Evolutionary conservation across 2,888 invertebrate genomes (phyloP), one percentile per base, ranked within the genome.

Genomic region (Zootermopsis nevadensis): DNA sequence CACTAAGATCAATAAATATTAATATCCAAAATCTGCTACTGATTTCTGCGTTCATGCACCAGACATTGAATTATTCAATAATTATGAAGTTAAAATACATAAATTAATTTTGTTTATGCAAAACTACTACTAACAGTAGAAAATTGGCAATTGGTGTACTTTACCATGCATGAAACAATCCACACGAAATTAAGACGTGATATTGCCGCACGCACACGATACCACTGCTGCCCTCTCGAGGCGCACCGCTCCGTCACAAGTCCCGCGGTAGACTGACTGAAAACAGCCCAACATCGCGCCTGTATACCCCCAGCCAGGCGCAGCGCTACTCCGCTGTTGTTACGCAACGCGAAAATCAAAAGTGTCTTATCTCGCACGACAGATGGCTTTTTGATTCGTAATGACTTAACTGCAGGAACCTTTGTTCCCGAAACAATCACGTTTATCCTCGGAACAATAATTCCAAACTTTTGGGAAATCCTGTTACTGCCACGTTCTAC

Each of bases 121-220:
- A 6, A 55, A 19, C 12, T 22, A 55, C 24, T n/a, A 55, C 55
- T 19, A 27, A n/a, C n/a, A n/a, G n/a, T n/a, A n/a, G n/a, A n/a
- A n/a, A n/a, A n/a, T n/a, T 60, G 27, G 6, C 27, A 10, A 10
- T 27, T 60, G 27, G n/a, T 60, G 8, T 60, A 60, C 60, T 60
- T 60, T 60, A 60, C 60, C 60, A 60, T 60, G n/a, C 27, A 27
- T 60, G 60, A n/a, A 60, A 60, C 60, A 60, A 60, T 27, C 27
- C 60, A 60, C 60, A 60, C 60, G 60, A 27, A 60, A 60, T 6
- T n/a, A 60, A 19, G 60, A n/a, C 60, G 60, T 27, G 27, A 27
- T 27, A 27, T 27, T n/a, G 31, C 66, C 4, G 69, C 30, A 69
- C 33, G 15, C 69, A 33, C 69, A 66, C 66, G 8, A 15, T 15